Evolutionary conservation across 2,888 invertebrate genomes (phyloP).

Genomic region (Trachelus iudaicus): DNA sequence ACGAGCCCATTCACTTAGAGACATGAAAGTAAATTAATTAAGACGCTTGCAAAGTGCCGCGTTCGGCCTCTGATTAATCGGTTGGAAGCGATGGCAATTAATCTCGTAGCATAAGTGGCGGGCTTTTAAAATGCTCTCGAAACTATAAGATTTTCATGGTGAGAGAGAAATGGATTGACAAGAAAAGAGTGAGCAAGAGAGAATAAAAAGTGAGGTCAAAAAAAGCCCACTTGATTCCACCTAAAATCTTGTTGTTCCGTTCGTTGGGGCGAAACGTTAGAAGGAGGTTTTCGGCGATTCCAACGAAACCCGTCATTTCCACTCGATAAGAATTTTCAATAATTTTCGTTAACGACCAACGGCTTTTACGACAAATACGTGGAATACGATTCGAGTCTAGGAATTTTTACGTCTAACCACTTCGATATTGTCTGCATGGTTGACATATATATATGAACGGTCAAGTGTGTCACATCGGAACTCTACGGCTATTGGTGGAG

Average conservation of each 20-base stretch:
- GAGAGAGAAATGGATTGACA: too few species aligned
- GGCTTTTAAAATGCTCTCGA: not conserved
- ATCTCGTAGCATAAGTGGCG: not conserved
- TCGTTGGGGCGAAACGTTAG: not conserved
- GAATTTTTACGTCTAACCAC: not conserved
- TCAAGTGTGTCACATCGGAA: not conserved
- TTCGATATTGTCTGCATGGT: not conserved
- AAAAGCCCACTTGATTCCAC: not conserved
- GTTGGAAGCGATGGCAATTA: slow-evolving; percentile 2
- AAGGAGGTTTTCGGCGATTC: not conserved
- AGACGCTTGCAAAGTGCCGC: slow-evolving; percentile 9
- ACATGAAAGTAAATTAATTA: slow-evolving; percentile 3
- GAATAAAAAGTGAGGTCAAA: not conserved
- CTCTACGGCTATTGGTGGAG: not conserved
- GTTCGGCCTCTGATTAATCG: slow-evolving; percentile 10
- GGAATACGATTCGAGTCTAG: not conserved
- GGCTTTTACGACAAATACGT: not conserved
- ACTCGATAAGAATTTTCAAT: not conserved
- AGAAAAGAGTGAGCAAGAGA: not conserved
- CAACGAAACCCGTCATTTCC: not conserved
- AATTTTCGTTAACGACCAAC: not conserved
- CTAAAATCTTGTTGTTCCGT: not conserved
- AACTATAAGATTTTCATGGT: not conserved
- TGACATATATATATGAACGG: not conserved
- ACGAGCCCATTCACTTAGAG: not conserved